Percentiles rank a stretch among this genome's conserved stretches.
phyloP scores from a whole-genome alignment of 2,113 vertebrate genomes.

The Bos javanicus region DNA sequence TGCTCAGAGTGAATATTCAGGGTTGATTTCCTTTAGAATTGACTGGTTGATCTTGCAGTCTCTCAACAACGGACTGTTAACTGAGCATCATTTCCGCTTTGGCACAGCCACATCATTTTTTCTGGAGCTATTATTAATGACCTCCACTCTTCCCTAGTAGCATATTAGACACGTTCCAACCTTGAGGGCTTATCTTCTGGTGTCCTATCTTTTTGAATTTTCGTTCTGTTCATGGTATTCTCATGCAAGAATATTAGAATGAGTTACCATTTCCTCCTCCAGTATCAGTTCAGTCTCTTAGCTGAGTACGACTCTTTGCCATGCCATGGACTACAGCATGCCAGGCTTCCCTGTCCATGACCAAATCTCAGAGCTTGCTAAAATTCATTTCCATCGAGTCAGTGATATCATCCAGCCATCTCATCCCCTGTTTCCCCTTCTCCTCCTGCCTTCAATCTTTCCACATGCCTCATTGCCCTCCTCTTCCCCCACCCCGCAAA shows the following conservation, averaged over 20 bases:
- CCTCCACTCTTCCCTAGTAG: neutral
- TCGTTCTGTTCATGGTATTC: neutral
- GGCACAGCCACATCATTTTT: neutral
- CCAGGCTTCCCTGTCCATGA: neutral
- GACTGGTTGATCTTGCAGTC: neutral
- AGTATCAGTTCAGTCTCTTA: neutral
- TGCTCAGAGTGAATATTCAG: neutral
- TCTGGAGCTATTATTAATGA: neutral
- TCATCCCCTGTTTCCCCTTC: neutral
- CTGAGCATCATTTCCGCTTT: neutral
- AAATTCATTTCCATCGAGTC: neutral
- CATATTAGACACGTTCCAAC: neutral
- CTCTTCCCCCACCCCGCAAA: rapidly evolving
- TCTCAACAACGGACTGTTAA: neutral
- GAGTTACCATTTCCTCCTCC: neutral
- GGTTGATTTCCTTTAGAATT: neutral
- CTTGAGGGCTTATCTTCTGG: neutral
- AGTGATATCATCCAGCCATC: neutral
- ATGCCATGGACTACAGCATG: neutral
- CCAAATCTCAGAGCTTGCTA: neutral
- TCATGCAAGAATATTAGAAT: neutral
- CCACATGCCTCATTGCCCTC: neutral
- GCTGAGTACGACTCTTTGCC: rapidly evolving
- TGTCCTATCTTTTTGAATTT: neutral
- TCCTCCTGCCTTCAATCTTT: neutral